These are phyloP conservation scores for Serilophus lunatus DNA, from an alignment of 2,113 vertebrate species.

Conservation along the genomic window DNA sequence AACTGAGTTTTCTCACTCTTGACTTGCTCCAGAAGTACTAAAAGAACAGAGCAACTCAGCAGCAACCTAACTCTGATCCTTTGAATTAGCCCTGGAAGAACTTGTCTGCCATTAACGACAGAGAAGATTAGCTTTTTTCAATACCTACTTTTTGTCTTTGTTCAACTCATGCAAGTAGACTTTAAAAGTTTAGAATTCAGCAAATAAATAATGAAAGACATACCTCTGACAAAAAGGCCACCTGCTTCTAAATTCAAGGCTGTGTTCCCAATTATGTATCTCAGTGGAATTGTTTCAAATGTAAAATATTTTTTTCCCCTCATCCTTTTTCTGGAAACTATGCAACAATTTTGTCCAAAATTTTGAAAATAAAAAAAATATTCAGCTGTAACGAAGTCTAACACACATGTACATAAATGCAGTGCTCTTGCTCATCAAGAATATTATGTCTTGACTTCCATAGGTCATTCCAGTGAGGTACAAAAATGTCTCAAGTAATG, in stretches of 20 bases:
- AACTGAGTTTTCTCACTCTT: background rate
- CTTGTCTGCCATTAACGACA: background rate
- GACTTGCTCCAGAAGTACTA: background rate
- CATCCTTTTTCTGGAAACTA: background rate
- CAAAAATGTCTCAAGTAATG: background rate
- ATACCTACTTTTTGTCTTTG: background rate
- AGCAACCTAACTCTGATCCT: slow-evolving; percentile 5
- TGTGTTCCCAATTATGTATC: background rate
- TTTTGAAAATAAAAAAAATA: background rate
- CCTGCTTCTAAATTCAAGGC: background rate
- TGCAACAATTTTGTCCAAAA: background rate
- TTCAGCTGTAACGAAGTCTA: background rate
- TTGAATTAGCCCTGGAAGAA: background rate
- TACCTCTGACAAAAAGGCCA: background rate
- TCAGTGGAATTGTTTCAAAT: background rate
- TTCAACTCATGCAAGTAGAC: background rate
- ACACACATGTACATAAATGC: fast-evolving
- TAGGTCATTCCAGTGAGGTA: background rate
- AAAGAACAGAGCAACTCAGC: background rate
- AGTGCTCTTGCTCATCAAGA: background rate
- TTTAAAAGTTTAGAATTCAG: background rate
- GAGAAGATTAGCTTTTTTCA: background rate
- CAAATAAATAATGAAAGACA: background rate
- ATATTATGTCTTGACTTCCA: background rate
- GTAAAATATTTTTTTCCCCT: background rate